Conservation (phyloP, 2,888 invertebrate genomes). For the Macaria liturata region DNA sequence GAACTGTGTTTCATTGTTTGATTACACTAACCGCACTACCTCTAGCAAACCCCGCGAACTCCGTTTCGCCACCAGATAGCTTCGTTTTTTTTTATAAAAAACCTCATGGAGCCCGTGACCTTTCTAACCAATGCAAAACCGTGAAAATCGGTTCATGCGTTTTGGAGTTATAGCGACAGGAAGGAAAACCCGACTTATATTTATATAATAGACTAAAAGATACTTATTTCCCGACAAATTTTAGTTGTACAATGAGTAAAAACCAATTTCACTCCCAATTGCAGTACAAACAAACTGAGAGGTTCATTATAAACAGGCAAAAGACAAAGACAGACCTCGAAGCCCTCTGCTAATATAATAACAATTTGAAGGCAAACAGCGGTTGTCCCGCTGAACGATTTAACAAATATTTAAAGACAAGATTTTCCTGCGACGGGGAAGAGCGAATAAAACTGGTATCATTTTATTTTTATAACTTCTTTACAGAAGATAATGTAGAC, state of each 20-base stretch:
- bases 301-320: conserved; percentile 4
- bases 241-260: too few relatives aligned
- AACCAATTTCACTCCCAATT: not conserved
- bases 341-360: conserved; percentile 22
- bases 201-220: too few relatives aligned
- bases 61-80: too few relatives aligned
- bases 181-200: too few relatives aligned
- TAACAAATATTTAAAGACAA: conserved; percentile 61
- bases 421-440: conserved; percentile 49
- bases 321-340: conserved; percentile 8
- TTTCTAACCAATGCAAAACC: too few relatives aligned
- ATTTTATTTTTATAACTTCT: conserved; percentile 53
- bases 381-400: conserved; percentile 45
- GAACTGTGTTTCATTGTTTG: too few relatives aligned
- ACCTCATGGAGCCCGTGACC: too few relatives aligned
- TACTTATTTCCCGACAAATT: not conserved
- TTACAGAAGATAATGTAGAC: conserved; percentile 31
- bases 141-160: too few relatives aligned
- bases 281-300: conserved; percentile 4
- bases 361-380: conserved; percentile 42
- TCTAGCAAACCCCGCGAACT: too few relatives aligned
- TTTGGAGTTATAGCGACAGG: too few relatives aligned
- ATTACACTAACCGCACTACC: too few relatives aligned
- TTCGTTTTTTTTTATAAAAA: too few relatives aligned
- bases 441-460: conserved; percentile 41